These are phyloP conservation scores for Camptogramma bilineatum DNA, from an alignment of 2,888 invertebrate species.

Conservation along the genomic window DNA sequence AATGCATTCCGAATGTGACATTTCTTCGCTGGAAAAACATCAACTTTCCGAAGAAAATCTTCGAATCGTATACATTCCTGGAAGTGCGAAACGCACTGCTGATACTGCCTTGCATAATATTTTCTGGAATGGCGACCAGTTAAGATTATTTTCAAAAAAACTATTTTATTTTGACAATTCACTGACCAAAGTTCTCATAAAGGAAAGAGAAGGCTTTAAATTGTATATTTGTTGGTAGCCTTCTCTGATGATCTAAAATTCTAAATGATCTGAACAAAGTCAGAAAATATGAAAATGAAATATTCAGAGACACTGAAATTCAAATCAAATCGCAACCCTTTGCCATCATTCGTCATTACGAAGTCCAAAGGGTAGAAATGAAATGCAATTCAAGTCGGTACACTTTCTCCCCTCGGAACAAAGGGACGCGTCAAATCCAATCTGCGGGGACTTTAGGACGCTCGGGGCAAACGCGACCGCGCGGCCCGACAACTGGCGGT, in stretches of 20 bases:
- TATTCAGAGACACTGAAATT: not conserved
- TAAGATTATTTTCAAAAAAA: too few species aligned
- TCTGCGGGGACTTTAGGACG: conserved; percentile 30
- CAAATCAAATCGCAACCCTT: conserved; percentile 18
- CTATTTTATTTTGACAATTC: too few species aligned
- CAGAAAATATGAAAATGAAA: not conserved
- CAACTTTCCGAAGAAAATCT: too few species aligned
- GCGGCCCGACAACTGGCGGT: conserved; percentile 19
- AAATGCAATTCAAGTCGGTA: conserved; percentile 47
- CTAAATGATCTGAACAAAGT: not conserved
- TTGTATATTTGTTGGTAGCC: too few species aligned
- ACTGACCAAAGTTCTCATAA: not conserved
- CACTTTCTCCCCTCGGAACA: conserved; percentile 41
- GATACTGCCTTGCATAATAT: too few species aligned
- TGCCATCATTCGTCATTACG: conserved; percentile 28
- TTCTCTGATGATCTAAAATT: not conserved
- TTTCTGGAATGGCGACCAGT: too few species aligned
- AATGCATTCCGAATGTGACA: too few species aligned
- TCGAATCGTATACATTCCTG: too few species aligned
- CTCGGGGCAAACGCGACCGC: conserved; percentile 19
- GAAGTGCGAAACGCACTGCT: too few species aligned
- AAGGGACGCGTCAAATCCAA: conserved; percentile 51
- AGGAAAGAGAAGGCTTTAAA: too few species aligned
- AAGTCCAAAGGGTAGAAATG: conserved; percentile 37
- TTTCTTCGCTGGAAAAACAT: too few species aligned